These are phyloP conservation scores for Pecten maximus DNA, from an alignment of 2,888 invertebrate genomes.

Conservation along the genomic window DNA sequence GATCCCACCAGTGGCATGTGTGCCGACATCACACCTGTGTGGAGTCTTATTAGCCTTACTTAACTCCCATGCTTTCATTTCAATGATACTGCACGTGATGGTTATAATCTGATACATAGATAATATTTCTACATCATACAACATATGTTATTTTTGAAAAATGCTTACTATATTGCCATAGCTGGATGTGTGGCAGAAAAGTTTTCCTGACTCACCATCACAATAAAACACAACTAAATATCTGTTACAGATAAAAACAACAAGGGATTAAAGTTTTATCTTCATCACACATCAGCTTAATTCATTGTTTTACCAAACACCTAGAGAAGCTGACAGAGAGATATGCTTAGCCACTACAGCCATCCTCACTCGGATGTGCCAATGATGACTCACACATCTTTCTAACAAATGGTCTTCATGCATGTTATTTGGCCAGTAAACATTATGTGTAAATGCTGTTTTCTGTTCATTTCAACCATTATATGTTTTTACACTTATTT, in stretches of 20 bases:
- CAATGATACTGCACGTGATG: too few species aligned
- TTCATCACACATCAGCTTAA: neutral
- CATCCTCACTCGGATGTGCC: neutral
- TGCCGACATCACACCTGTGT: too few species aligned
- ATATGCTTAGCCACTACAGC: neutral
- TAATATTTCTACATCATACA: too few species aligned
- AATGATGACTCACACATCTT: neutral
- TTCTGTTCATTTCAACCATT: neutral
- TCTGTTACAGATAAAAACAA: neutral
- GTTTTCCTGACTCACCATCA: neutral
- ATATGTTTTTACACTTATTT: neutral
- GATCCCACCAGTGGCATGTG: too few species aligned
- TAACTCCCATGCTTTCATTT: too few species aligned
- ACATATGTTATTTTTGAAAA: too few species aligned
- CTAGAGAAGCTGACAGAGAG: neutral
- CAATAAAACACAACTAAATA: neutral
- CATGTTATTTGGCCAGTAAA: neutral
- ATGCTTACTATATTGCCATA: too few species aligned
- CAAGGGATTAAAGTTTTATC: neutral
- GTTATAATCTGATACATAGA: too few species aligned
- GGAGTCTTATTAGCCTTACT: too few species aligned
- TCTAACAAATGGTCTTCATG: neutral
- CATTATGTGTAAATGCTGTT: neutral
- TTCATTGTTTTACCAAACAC: conserved; percentile 6
- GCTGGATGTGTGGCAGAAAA: too few species aligned